Conservation (phyloP, 2,888 invertebrate genomes). For the Dryadula phaetusa region DNA sequence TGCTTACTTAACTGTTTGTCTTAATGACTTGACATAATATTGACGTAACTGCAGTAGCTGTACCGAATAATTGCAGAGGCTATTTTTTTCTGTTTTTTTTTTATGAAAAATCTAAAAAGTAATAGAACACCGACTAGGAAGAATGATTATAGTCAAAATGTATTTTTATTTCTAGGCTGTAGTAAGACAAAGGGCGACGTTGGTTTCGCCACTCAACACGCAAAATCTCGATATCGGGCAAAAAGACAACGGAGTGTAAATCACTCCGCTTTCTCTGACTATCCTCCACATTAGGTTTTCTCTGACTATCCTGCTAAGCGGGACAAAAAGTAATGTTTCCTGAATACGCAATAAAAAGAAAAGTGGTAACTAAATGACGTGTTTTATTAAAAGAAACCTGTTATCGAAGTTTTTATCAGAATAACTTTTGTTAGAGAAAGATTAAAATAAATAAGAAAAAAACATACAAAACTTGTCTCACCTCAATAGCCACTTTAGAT, state of each 20-base stretch:
- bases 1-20: conserved; percentile 72
- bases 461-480: conserved; percentile 18
- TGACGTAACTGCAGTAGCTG: conserved; percentile 40
- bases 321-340: not conserved
- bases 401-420: conserved; percentile 4
- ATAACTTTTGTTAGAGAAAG: not conserved
- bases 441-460: not conserved
- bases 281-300: too few species aligned
- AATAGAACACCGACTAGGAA: too few species aligned
- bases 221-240: too few species aligned
- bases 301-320: too few species aligned
- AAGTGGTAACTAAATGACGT: not conserved
- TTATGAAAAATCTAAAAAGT: too few species aligned
- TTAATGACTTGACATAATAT: conserved; percentile 51
- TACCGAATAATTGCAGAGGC: conserved; percentile 14
- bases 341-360: not conserved
- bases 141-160: too few species aligned
- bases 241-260: too few species aligned
- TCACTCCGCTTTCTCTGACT: too few species aligned
- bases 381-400: conserved; percentile 2
- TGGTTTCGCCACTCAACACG: too few species aligned
- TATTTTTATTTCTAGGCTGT: too few species aligned
- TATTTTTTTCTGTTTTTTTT: not conserved
- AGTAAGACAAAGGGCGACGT: too few species aligned
- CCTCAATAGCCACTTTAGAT: conserved; percentile 36